Conservation (phyloP, 2,113 vertebrate species). For the Pseudorhombus dupliciocellatus region DNA sequence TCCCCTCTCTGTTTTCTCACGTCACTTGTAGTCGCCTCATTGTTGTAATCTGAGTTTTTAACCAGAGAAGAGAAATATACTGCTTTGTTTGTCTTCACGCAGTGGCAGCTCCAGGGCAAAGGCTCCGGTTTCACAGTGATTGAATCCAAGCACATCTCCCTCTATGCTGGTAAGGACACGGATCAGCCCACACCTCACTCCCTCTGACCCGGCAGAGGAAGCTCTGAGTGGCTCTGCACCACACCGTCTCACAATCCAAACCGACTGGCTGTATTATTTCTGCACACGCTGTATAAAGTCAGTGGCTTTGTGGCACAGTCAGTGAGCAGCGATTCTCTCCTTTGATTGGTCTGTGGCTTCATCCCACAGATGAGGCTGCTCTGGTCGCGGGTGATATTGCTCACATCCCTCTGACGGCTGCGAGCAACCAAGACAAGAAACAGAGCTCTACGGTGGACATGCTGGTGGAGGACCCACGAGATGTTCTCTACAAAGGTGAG, state of each 20-base stretch:
- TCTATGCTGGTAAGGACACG: conserved; percentile 89
- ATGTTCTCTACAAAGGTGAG: conserved; percentile 85
- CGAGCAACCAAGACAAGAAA: conserved; percentile 73
- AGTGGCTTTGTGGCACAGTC: conserved; percentile 1
- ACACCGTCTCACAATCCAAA: background rate
- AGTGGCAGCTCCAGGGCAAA: conserved; percentile 87
- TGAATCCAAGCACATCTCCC: conserved; percentile 87
- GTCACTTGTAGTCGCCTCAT: background rate
- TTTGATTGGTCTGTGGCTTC: background rate
- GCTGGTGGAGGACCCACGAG: conserved; percentile 87
- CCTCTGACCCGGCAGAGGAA: background rate
- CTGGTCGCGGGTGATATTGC: conserved; percentile 84
- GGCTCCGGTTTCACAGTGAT: conserved; percentile 84
- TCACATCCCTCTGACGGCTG: conserved; percentile 89
- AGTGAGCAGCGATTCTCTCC: background rate
- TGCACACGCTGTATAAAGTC: background rate
- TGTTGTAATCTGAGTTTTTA: conserved; percentile 2
- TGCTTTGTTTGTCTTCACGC: conserved; percentile 48
- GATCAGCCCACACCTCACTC: background rate
- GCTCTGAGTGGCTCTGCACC: conserved; percentile 8
- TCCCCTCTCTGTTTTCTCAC: background rate
- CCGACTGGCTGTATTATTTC: background rate
- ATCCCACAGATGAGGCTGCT: conserved; percentile 84
- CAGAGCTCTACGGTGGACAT: conserved; percentile 79
- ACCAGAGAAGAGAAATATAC: conserved; percentile 1